A percentile compares a stretch with the other conserved stretches of the same genome.
Conservation (phyloP, 64 coral and sea anemone genomes). For the Actinia tenebrosa region DNA sequence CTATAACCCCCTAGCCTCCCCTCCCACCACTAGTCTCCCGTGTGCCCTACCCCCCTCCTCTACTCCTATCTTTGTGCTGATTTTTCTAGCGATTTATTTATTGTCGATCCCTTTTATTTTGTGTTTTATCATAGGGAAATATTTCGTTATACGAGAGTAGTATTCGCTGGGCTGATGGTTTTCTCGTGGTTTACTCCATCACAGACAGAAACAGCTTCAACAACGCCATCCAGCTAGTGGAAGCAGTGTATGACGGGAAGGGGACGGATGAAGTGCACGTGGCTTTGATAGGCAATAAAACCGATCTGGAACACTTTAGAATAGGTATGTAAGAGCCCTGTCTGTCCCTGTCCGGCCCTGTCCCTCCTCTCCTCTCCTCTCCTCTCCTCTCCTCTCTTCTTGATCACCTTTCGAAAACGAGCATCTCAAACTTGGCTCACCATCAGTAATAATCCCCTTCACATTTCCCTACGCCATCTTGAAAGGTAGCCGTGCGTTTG, state of each 20-base stretch:
- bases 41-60: too few relatives aligned
- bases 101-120: neutral
- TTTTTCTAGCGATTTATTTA: neutral
- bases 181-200: constrained; percentile 87
- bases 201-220: constrained; percentile 96
- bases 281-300: constrained; percentile 90
- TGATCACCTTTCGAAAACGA: neutral
- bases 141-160: constrained; percentile 46
- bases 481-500: too few relatives aligned
- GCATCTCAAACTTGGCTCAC: too few relatives aligned
- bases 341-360: too few relatives aligned
- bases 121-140: constrained; percentile 34
- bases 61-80: too few relatives aligned
- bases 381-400: neutral
- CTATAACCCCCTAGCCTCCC: too few relatives aligned
- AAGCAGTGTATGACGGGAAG: constrained; percentile 76
- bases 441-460: too few relatives aligned
- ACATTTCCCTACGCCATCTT: too few relatives aligned
- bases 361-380: neutral
- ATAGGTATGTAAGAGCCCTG: constrained; percentile 33
- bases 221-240: constrained; percentile 69
- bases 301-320: constrained; percentile 87
- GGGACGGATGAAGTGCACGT: constrained; percentile 90
- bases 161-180: constrained; percentile 91
- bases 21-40: too few relatives aligned